phyloP scores from a whole-genome alignment of 1,140 invertebrate species.

The Rhagoletis zephyria region DNA sequence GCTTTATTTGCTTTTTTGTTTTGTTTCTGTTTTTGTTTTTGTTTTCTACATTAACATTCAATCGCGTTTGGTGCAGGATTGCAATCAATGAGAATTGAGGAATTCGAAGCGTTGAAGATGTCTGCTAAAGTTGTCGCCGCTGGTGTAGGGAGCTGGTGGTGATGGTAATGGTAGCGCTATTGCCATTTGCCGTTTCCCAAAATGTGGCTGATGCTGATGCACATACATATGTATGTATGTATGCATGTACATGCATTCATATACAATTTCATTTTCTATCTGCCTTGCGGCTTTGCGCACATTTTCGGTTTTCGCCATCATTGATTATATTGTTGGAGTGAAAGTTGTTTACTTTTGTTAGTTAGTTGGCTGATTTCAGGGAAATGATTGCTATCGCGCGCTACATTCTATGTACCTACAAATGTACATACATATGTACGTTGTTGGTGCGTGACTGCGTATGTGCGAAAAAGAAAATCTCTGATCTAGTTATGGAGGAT shows the following conservation, averaged over 20 bases:
- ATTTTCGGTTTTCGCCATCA: slow-evolving; percentile 32
- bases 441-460: not conserved
- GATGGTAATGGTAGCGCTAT: not conserved
- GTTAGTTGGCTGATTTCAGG: slow-evolving; percentile 38
- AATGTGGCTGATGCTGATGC: slow-evolving; percentile 3
- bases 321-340: slow-evolving; percentile 44
- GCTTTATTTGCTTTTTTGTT: slow-evolving; percentile 7
- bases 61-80: slow-evolving; percentile 1
- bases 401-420: slow-evolving; percentile 4
- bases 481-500: slow-evolving; percentile 8
- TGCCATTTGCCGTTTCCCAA: not conserved
- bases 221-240: too few species aligned
- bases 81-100: slow-evolving; percentile 47
- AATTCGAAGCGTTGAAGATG: slow-evolving; percentile 29
- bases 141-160: not conserved
- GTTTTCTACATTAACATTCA: slow-evolving; percentile 19
- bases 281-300: not conserved
- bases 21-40: slow-evolving; percentile 18
- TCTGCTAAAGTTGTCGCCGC: not conserved
- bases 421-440: not conserved
- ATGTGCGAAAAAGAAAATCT: slow-evolving; percentile 43
- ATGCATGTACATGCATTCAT: too few species aligned
- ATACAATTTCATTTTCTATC: slow-evolving; percentile 20
- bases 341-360: slow-evolving; percentile 50
- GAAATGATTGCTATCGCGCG: slow-evolving; percentile 46